Evolutionary conservation across 2,888 invertebrate genomes (phyloP).

Genomic region (Polydrusus pterygomalis): DNA sequence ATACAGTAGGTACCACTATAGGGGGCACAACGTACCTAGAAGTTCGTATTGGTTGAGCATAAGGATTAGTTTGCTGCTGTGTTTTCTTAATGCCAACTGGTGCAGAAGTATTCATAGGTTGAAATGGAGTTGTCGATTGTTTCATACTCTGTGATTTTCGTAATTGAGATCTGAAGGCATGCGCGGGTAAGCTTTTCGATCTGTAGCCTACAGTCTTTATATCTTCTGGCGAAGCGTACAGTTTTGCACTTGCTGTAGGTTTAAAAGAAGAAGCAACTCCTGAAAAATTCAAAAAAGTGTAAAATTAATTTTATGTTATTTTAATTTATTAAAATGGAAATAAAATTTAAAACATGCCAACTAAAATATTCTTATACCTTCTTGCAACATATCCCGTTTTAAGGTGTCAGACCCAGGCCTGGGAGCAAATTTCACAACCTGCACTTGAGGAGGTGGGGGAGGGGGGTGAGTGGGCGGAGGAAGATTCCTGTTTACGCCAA

Average conservation of each 20-base stretch:
- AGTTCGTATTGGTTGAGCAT: conserved; percentile 76
- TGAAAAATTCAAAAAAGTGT: conserved; percentile 55
- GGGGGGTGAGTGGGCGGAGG: conserved; percentile 90
- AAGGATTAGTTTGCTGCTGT: conserved; percentile 71
- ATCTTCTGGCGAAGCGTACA: conserved; percentile 93
- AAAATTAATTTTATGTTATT: neutral
- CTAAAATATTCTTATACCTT: conserved; percentile 64
- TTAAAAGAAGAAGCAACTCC: conserved; percentile 91
- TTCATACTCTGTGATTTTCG: conserved; percentile 79
- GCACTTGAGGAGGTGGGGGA: conserved; percentile 81
- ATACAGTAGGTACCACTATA: neutral
- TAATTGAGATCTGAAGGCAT: conserved; percentile 75
- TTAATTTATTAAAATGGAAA: no score
- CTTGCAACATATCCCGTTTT: conserved; percentile 65
- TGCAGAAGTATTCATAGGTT: conserved; percentile 67
- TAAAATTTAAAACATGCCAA: no score
- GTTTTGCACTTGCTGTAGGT: conserved; percentile 87
- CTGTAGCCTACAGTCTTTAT: conserved; percentile 83
- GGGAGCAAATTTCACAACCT: conserved; percentile 80
- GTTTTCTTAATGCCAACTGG: conserved; percentile 17
- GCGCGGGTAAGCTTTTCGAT: conserved; percentile 74
- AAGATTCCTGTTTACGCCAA: conserved; percentile 69
- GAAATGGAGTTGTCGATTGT: conserved; percentile 72
- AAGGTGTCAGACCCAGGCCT: conserved; percentile 67
- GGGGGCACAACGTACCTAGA: conserved; percentile 56